A percentile compares a stretch with the other conserved stretches of the same genome.
phyloP scores from a whole-genome alignment of 2,113 vertebrate genomes.

The Hydrochoerus hydrochaeris region DNA sequence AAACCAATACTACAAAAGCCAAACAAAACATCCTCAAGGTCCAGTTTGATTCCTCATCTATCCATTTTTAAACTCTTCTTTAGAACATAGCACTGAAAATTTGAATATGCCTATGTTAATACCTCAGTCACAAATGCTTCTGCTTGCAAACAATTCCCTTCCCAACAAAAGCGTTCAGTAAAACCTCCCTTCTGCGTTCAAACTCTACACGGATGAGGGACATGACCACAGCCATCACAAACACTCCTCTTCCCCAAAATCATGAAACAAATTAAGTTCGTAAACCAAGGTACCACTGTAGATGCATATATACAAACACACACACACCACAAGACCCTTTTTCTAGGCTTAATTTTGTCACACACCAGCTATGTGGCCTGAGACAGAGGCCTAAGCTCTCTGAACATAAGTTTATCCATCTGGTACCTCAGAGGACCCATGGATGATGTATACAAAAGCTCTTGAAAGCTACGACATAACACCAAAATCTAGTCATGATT shows the following conservation, averaged over 20 bases:
- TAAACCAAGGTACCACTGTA: not conserved
- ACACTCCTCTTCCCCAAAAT: not conserved
- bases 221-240: not conserved
- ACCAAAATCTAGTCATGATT: not conserved
- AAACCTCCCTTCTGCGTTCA: not conserved
- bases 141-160: not conserved
- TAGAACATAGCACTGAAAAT: not conserved
- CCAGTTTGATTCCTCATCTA: not conserved
- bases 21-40: constrained; percentile 6
- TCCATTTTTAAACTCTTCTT: not conserved
- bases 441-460: not conserved
- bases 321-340: not conserved
- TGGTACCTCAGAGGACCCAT: not conserved
- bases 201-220: not conserved
- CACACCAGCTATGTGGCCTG: not conserved
- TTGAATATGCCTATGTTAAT: not conserved
- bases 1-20: not conserved
- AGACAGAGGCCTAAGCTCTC: not conserved
- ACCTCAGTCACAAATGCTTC: not conserved
- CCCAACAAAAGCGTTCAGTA: not conserved
- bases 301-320: not conserved
- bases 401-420: not conserved
- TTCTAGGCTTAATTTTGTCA: not conserved
- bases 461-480: not conserved
- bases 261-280: not conserved